Evolutionary conservation across 2,113 vertebrate genomes (phyloP).

Genomic region (Balaeniceps rex): DNA sequence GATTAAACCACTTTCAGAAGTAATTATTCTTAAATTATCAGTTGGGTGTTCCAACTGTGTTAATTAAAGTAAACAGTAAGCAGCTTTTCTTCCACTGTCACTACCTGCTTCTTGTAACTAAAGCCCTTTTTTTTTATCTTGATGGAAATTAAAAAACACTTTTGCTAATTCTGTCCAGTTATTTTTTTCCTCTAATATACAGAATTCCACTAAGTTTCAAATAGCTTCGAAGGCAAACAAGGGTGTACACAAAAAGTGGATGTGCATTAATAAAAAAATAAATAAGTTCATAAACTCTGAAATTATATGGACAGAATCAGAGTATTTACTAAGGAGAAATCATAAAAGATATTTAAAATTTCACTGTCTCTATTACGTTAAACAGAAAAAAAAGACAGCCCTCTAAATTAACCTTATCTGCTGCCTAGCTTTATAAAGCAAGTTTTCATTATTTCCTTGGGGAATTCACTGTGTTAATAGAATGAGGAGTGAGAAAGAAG

Average conservation of each 20-base stretch:
- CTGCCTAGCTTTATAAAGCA: background rate
- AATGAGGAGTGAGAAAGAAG: background rate
- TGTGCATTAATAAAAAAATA: background rate
- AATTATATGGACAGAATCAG: background rate
- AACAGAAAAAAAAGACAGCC: background rate
- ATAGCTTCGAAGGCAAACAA: background rate
- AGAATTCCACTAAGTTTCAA: background rate
- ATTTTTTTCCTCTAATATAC: background rate
- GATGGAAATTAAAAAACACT: background rate
- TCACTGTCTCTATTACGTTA: background rate
- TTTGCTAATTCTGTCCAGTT: background rate
- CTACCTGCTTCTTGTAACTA: background rate
- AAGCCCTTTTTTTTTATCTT: background rate
- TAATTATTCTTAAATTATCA: slow-evolving; percentile 52
- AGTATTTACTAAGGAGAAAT: background rate
- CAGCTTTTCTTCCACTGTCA: background rate
- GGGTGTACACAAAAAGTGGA: background rate
- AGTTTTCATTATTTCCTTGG: background rate
- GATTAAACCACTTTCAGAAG: slow-evolving; percentile 26
- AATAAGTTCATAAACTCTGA: background rate
- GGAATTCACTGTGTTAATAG: background rate
- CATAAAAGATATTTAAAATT: background rate
- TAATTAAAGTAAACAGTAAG: slow-evolving; percentile 39
- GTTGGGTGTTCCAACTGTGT: slow-evolving; percentile 19
- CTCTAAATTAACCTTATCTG: background rate